A percentile compares a stretch with the other conserved stretches of the same genome.
These are phyloP conservation scores for Lordiphosa stackelbergi DNA, from an alignment of 1,140 invertebrate genomes.

Conservation along the genomic window DNA sequence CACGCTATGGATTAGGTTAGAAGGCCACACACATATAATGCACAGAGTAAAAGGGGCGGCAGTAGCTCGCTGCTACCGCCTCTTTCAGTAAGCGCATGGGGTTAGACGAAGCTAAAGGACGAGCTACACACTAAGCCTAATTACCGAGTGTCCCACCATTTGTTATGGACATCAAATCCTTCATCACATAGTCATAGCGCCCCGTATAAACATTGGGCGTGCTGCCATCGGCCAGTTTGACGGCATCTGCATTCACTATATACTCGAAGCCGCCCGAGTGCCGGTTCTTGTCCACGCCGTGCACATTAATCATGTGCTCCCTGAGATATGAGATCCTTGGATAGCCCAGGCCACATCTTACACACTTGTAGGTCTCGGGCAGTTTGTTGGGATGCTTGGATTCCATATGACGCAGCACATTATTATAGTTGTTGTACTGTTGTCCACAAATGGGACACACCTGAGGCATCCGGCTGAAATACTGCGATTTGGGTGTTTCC, in stretches of 20 bases:
- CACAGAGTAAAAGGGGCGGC: too few relatives aligned
- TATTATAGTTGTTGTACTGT: constrained; percentile 77
- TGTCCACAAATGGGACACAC: constrained; percentile 75
- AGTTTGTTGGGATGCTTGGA: constrained; percentile 77
- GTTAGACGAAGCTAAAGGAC: constrained; percentile 1
- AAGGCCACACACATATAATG: too few relatives aligned
- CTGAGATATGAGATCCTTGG: constrained; percentile 70
- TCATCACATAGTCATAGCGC: constrained; percentile 76
- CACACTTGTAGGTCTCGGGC: constrained; percentile 74
- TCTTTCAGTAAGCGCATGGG: background rate
- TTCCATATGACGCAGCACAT: constrained; percentile 76
- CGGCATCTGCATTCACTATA: constrained; percentile 71
- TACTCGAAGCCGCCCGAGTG: constrained; percentile 70
- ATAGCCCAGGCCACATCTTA: constrained; percentile 67
- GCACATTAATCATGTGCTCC: constrained; percentile 74
- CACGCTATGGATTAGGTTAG: too few relatives aligned
- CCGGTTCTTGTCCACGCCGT: constrained; percentile 65
- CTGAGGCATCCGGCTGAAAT: constrained; percentile 74
- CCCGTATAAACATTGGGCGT: constrained; percentile 67
- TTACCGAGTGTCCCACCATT: constrained; percentile 77
- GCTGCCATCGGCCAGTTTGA: constrained; percentile 62
- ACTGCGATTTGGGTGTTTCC: constrained; percentile 63
- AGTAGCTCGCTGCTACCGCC: too few relatives aligned
- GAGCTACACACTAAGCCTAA: constrained; percentile 57
- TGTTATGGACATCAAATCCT: constrained; percentile 76